Conservation (phyloP, 2,797 vertebrate genomes). For the Leptatherina wallacei region DNA sequence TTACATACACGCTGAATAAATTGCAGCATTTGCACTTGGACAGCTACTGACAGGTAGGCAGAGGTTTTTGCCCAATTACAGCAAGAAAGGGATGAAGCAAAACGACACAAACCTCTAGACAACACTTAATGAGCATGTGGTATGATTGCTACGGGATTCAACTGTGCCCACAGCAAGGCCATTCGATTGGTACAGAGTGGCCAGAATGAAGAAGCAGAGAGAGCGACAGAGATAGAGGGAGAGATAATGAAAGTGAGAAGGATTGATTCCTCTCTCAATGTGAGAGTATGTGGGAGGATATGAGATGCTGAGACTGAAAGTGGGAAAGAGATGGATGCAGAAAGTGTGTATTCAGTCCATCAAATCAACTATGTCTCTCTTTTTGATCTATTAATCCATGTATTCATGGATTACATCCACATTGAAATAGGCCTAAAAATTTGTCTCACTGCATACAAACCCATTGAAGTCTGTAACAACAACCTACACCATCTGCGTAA, state of each 20-base stretch:
- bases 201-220: conserved; percentile 67
- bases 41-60: conserved; percentile 57
- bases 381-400: conserved; percentile 23
- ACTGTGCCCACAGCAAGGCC: conserved; percentile 59
- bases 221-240: conserved; percentile 59
- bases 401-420: conserved; percentile 11
- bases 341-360: conserved; percentile 60
- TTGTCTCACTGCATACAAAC: conserved; percentile 17
- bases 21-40: conserved; percentile 44
- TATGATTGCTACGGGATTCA: conserved; percentile 59
- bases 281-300: conserved; percentile 79
- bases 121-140: conserved; percentile 66
- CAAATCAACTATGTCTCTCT: conserved; percentile 41
- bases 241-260: conserved; percentile 77
- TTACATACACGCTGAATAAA: conserved; percentile 40
- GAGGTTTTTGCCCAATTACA: conserved; percentile 62
- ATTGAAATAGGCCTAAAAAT: conserved; percentile 16
- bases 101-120: conserved; percentile 54
- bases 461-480: conserved; percentile 15
- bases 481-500: conserved; percentile 13
- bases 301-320: conserved; percentile 65
- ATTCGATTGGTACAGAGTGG: conserved; percentile 64
- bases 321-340: conserved; percentile 62
- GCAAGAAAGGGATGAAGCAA: conserved; percentile 45
- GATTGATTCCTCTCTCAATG: conserved; percentile 76